Evolutionary conservation across 1,140 invertebrate species (phyloP).

Genomic region (Atopsyche davidsoni): DNA sequence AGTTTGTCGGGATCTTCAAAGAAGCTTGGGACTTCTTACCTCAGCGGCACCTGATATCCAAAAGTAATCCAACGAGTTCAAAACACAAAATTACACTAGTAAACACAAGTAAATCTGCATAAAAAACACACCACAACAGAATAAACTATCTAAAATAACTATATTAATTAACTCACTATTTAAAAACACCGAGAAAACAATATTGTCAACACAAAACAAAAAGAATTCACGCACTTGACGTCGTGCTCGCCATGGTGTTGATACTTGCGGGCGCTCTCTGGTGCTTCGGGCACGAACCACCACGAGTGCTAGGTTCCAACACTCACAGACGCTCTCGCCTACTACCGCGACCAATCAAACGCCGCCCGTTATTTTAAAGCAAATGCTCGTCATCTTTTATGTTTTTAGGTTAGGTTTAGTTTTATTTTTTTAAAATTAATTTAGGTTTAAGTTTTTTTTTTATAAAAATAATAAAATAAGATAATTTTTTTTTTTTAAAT

Average conservation of each 20-base stretch:
- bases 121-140: slow-evolving; percentile 11
- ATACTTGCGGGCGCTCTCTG: slow-evolving; percentile 38
- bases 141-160: slow-evolving; percentile 12
- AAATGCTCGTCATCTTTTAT: no score
- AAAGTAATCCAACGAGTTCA: slow-evolving; percentile 43
- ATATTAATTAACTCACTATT: slow-evolving; percentile 19
- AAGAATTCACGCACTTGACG: slow-evolving; percentile 43
- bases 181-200: slow-evolving; percentile 35
- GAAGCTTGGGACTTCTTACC: slow-evolving; percentile 48
- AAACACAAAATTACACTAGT: slow-evolving; percentile 17
- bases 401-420: no score
- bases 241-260: slow-evolving; percentile 47
- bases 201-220: slow-evolving; percentile 42
- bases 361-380: no score
- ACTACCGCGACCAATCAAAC: no score
- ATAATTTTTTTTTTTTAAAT: no score
- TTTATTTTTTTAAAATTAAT: no score
- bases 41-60: slow-evolving; percentile 49
- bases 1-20: slow-evolving; percentile 39
- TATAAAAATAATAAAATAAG: no score
- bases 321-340: slow-evolving; percentile 25
- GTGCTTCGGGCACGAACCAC: slow-evolving; percentile 28
- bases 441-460: no score
- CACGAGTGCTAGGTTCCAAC: slow-evolving; percentile 26
- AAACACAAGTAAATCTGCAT: slow-evolving; percentile 16